A percentile compares a stretch with the other conserved stretches of the same genome.
These are phyloP conservation scores for Cataglyphis albicans DNA, from an alignment of 2,888 invertebrate genomes.

Conservation along the genomic window DNA sequence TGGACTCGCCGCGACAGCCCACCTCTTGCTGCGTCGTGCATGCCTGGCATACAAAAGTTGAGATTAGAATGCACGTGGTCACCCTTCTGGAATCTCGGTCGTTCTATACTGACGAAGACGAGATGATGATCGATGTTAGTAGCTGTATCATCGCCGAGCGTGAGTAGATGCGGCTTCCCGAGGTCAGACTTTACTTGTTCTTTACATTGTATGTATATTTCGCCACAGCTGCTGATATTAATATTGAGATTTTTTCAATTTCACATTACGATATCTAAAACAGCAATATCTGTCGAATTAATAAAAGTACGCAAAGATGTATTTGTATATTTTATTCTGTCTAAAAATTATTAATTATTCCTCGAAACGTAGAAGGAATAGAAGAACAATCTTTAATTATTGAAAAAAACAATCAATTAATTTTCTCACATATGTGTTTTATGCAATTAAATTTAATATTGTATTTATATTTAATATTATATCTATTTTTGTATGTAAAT, in stretches of 20 bases:
- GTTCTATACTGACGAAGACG: slow-evolving; percentile 35
- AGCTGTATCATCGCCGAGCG: background rate
- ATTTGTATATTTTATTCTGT: background rate
- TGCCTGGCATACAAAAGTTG: slow-evolving; percentile 77
- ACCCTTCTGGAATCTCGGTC: slow-evolving; percentile 75
- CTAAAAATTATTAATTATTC: no score
- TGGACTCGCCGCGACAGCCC: slow-evolving; percentile 54
- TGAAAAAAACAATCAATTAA: background rate
- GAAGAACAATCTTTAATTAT: background rate
- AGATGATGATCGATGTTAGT: slow-evolving; percentile 5
- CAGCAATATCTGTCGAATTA: background rate
- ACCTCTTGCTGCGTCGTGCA: slow-evolving; percentile 66
- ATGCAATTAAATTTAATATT: background rate
- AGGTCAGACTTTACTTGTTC: background rate
- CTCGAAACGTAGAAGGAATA: background rate
- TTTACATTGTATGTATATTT: background rate
- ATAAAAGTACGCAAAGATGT: background rate
- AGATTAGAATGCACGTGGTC: slow-evolving; percentile 85
- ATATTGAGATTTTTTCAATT: background rate
- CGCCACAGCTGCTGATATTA: background rate
- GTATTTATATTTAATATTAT: no score
- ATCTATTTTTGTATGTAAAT: slow-evolving; percentile 6
- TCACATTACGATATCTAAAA: background rate
- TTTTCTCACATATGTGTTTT: background rate
- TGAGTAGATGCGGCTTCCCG: background rate